Percentiles rank a stretch among this genome's conserved stretches.
Evolutionary conservation across 2,888 invertebrate genomes (phyloP).

Genomic region (Diogma glabrata): DNA sequence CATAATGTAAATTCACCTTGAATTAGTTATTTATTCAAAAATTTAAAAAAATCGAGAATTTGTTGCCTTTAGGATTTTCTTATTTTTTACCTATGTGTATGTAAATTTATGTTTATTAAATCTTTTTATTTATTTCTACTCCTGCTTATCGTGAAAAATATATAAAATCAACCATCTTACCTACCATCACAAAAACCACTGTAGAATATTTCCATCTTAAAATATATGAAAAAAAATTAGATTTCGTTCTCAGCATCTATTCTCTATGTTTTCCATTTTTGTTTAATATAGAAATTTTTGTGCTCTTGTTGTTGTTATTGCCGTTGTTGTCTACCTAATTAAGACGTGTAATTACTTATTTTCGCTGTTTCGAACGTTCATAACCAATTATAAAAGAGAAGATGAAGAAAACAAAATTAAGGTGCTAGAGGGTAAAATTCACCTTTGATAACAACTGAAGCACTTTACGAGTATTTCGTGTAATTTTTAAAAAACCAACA

Average conservation of each 20-base stretch:
- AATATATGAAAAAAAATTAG: neutral
- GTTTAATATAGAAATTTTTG: no score
- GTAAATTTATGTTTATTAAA: constrained; percentile 2
- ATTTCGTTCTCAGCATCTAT: no score
- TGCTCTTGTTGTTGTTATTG: no score
- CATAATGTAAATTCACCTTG: no score
- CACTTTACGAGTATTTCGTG: constrained; percentile 4
- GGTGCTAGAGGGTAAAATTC: constrained; percentile 5
- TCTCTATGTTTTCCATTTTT: no score
- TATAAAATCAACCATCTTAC: neutral
- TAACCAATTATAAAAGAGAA: constrained; percentile 9
- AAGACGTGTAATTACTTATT: constrained; percentile 9
- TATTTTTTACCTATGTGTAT: no score
- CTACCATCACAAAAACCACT: neutral
- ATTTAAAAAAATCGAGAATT: no score
- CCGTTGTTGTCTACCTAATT: constrained; percentile 8
- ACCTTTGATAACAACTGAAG: constrained; percentile 6
- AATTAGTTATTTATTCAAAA: no score
- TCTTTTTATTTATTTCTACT: neutral
- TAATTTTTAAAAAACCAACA: no score
- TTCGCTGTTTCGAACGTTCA: constrained; percentile 6
- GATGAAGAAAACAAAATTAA: no score
- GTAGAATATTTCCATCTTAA: no score
- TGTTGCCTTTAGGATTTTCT: no score
- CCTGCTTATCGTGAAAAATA: neutral